Base-by-base conservation (phyloP, 2,113 vertebrate species). In the Tenebrosternarchus preto region DNA sequence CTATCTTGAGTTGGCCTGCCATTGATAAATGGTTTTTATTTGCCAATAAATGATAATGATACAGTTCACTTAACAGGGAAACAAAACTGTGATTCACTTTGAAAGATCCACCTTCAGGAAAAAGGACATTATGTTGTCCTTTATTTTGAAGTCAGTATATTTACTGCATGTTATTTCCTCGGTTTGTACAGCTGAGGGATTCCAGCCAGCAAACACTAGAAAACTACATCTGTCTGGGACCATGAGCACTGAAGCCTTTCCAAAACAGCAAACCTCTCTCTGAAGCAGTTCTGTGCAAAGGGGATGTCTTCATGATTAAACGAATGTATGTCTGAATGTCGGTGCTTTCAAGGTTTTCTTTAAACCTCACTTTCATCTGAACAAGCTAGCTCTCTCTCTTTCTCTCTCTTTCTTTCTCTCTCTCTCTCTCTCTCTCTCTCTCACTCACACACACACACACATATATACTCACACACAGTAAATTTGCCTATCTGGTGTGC, bases 231-330 rank as follows among this genome's bases (percentile, higher is more conserved):
- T 57, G 50, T 12, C 57, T 80, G 78, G 22, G 78, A 73, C 43
- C 53, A 12, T 55, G 46, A 61, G 43, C 77, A 9, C 39, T 80
- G 77, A 43, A 82, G 72, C 61, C n/a, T 77, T 73, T 73, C 43
- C 66, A 55, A 64, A 46, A 25, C 2, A 31, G 6, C 12, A 16
- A 39, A 33, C 16, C 57, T 55, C 31, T 66, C 29, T 56, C 33
- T 53, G 27, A 63, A n/a, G 59, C 27, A 63, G 76, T 67, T 73
- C 33, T 82, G 60, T 82, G 75, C 73, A 77, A 73, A 82, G 46
- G n/a, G 46, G 75, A 73, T 82, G 81, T 50, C 64, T 77, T 27
- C 12, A 43, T 66, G 69, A 81, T 66, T 81, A 76, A 84, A 81
- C 6, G 53, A 68, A 53, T 16, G 5, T 25, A 43, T 73, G 61